Evolutionary conservation across 2,888 invertebrate genomes (phyloP).

Genomic region (Lacanobia oleracea): DNA sequence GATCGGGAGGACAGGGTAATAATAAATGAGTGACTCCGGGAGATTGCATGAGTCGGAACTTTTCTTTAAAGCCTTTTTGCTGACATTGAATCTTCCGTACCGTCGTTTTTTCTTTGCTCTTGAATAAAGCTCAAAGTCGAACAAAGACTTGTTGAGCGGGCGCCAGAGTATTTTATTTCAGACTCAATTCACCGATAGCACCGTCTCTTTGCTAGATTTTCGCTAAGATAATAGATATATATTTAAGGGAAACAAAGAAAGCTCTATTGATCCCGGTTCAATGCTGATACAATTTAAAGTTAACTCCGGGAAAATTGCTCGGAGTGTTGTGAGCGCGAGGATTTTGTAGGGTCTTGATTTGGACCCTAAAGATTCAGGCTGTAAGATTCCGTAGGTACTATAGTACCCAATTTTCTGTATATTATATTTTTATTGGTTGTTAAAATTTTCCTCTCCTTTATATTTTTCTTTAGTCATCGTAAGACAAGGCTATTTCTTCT

Average conservation of each 20-base stretch:
- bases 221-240: conserved; percentile 14
- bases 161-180: conserved; percentile 34
- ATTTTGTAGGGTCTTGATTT: neutral
- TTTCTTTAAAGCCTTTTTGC: conserved; percentile 42
- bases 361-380: neutral
- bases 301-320: conserved; percentile 24
- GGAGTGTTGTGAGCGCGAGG: neutral
- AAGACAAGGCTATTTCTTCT: neutral
- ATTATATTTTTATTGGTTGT: conserved; percentile 20
- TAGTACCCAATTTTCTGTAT: conserved; percentile 11
- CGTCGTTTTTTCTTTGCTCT: conserved; percentile 11
- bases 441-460: neutral
- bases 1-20: conserved; percentile 35
- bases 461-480: neutral
- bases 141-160: conserved; percentile 50
- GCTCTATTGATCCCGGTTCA: neutral
- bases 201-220: conserved; percentile 8
- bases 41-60: conserved; percentile 51
- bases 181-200: conserved; percentile 5
- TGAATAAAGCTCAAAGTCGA: conserved; percentile 23
- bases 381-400: neutral
- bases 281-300: conserved; percentile 32
- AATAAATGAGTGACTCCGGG: conserved; percentile 34
- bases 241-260: conserved; percentile 16
- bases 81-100: conserved; percentile 16